A percentile compares a stretch with the other conserved stretches of the same genome.
These are phyloP conservation scores for Neotoma lepida DNA, from an alignment of 2,113 vertebrate species.

Conservation along the genomic window DNA sequence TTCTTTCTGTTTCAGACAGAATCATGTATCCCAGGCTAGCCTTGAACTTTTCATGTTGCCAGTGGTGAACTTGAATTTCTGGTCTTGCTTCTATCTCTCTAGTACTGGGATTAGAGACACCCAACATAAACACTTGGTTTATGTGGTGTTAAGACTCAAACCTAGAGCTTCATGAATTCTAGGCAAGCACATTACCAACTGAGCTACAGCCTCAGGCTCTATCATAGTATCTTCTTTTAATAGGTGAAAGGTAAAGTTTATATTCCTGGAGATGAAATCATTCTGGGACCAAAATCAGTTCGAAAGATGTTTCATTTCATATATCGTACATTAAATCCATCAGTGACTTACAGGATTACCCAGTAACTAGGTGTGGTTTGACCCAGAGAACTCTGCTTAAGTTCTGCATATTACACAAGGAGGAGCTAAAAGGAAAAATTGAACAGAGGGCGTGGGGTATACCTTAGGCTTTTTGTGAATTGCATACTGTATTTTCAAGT, in stretches of 20 bases:
- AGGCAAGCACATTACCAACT: neutral
- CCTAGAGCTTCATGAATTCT: neutral
- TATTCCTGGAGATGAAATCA: constrained; percentile 18
- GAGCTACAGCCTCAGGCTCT: neutral
- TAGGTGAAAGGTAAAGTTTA: constrained; percentile 28
- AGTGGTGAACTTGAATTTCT: no score
- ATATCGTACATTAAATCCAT: neutral
- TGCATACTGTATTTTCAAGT: neutral
- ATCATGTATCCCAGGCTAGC: no score
- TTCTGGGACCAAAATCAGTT: neutral
- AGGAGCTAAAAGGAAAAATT: neutral
- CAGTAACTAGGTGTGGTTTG: constrained; percentile 4
- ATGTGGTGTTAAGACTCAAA: neutral
- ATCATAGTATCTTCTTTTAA: neutral
- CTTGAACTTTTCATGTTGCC: neutral
- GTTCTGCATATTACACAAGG: neutral
- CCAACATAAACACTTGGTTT: neutral
- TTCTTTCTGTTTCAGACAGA: neutral
- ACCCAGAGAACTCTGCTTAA: neutral
- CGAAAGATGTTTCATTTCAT: neutral
- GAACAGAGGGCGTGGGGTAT: constrained; percentile 3
- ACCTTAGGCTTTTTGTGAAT: neutral
- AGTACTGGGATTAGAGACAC: no score
- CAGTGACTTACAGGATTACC: neutral
- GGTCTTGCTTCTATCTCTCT: neutral